A percentile compares a stretch with the other conserved stretches of the same genome.
Conservation (phyloP, 2,113 vertebrate genomes). For the Pachyramphus minor region DNA sequence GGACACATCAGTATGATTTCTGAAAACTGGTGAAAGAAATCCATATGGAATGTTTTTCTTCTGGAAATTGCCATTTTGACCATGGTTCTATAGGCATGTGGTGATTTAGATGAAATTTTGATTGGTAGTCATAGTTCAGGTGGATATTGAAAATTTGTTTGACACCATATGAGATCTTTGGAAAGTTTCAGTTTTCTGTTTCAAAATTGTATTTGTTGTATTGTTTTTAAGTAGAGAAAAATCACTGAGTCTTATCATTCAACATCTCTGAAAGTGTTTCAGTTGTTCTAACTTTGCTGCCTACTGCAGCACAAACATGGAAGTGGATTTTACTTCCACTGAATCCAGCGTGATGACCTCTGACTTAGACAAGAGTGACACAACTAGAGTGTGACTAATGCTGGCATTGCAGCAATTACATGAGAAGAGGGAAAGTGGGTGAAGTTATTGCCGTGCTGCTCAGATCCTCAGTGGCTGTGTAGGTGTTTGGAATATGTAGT, state of each 20-base stretch:
- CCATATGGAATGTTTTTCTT: background rate
- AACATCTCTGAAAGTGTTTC: background rate
- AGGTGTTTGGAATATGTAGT: background rate
- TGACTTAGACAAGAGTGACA: background rate
- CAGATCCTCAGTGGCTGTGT: fast-evolving
- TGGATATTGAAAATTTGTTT: background rate
- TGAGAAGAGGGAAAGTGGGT: background rate
- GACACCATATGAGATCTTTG: background rate
- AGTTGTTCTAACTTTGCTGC: background rate
- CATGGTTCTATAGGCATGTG: background rate
- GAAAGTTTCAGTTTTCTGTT: background rate
- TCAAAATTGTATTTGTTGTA: background rate
- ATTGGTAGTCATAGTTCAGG: background rate
- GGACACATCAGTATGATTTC: background rate
- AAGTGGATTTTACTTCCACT: background rate
- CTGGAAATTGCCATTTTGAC: background rate
- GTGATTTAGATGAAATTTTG: background rate
- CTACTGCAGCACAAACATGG: background rate
- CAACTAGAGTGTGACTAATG: background rate
- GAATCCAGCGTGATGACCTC: background rate
- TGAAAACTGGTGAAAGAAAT: background rate
- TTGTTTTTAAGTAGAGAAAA: background rate
- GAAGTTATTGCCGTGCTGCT: background rate
- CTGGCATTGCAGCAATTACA: background rate
- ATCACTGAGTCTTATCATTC: background rate